A percentile compares a stretch with the other conserved stretches of the same genome.
Conservation (phyloP, 1,140 invertebrate genomes). For the Musca domestica region DNA sequence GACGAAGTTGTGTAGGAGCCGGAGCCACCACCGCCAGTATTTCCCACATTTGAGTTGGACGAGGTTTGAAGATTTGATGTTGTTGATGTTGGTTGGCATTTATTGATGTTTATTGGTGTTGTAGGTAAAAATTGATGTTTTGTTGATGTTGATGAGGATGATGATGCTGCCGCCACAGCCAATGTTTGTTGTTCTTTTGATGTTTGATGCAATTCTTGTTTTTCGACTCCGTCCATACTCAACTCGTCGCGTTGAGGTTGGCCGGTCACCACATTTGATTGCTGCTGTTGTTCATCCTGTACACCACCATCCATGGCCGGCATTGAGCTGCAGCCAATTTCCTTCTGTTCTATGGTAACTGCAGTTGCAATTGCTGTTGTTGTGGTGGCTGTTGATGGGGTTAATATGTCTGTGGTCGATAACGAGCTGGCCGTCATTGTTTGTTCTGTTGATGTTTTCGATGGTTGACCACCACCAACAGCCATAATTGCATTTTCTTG, state of each 20-base stretch:
- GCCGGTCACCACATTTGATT: no score
- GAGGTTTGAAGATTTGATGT: not conserved
- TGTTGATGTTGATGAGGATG: slow-evolving; percentile 26
- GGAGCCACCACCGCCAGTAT: slow-evolving; percentile 4
- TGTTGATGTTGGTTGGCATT: no score
- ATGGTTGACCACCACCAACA: slow-evolving; percentile 21
- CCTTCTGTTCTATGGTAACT: no score
- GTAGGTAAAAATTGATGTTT: slow-evolving; percentile 26
- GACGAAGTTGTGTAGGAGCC: not conserved
- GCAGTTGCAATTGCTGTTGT: not conserved
- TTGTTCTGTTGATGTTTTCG: slow-evolving; percentile 22
- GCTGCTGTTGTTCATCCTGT: no score
- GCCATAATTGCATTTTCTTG: slow-evolving; percentile 28
- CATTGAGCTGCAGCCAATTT: no score
- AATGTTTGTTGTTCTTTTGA: not conserved
- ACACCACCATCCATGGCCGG: no score
- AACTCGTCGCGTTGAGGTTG: not conserved
- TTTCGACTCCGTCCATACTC: no score
- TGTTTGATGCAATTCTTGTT: not conserved
- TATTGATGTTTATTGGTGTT: slow-evolving; percentile 20
- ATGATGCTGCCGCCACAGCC: no score
- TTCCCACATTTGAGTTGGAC: not conserved
- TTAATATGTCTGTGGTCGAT: slow-evolving; percentile 1
- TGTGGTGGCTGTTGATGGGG: not conserved
- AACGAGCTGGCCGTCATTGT: not conserved